A percentile compares a stretch with the other conserved stretches of the same genome.
Conservation (phyloP, 1,140 invertebrate genomes). For the Mamestra configurata region DNA sequence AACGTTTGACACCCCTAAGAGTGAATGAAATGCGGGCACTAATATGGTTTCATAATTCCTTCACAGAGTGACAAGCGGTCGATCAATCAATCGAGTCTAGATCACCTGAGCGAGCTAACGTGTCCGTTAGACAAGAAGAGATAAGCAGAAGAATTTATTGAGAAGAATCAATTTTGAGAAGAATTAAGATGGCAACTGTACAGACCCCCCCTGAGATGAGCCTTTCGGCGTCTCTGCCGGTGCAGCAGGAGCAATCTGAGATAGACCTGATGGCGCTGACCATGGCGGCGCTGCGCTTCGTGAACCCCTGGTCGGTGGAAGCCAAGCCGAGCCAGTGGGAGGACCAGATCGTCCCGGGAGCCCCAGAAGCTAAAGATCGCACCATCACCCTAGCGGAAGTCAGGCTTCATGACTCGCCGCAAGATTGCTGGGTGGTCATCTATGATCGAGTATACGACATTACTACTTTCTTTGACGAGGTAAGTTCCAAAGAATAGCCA, state of each 20-base stretch:
- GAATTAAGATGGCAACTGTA: conserved; percentile 76
- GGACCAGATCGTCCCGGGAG: conserved; percentile 65
- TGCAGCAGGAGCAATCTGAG: conserved; percentile 72
- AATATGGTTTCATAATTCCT: conserved; percentile 69
- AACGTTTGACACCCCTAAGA: conserved; percentile 56
- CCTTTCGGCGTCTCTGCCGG: conserved; percentile 68
- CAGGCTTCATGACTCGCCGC: conserved; percentile 89
- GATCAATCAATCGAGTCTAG: conserved; percentile 58
- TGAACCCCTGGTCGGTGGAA: conserved; percentile 79
- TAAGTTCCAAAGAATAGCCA: conserved; percentile 60
- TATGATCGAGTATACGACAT: conserved; percentile 93
- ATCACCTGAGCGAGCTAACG: conserved; percentile 50
- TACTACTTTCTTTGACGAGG: conserved; percentile 91
- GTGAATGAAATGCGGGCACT: conserved; percentile 57
- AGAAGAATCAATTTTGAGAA: conserved; percentile 48
- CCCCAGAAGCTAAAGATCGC: conserved; percentile 77
- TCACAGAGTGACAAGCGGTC: conserved; percentile 63
- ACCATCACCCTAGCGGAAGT: conserved; percentile 90
- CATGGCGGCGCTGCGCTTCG: conserved; percentile 84
- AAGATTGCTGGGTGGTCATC: conserved; percentile 92
- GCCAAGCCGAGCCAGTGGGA: conserved; percentile 66
- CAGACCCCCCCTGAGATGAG: conserved; percentile 75
- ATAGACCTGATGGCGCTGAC: conserved; percentile 81
- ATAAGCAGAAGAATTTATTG: conserved; percentile 40
- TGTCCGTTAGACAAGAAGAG: conserved; percentile 17